Base-by-base conservation (phyloP, 2,797 vertebrate genomes). In the Tenualosa ilisha region DNA sequence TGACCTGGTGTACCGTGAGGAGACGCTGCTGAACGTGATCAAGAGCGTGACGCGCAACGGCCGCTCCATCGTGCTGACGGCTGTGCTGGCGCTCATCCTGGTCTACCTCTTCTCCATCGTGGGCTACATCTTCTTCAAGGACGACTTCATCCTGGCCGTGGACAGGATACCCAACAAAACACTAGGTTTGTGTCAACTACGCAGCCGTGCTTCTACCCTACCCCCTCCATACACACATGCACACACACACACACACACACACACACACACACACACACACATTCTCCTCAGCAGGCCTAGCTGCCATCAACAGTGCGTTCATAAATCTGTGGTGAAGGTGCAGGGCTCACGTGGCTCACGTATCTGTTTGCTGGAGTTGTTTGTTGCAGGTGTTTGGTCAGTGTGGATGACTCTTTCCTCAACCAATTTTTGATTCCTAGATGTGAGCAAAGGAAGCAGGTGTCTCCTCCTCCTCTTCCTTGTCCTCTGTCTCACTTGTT, bases 91-190 rank as follows among this genome's bases (percentile, higher is more conserved):
- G 0, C 96, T 99, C 79, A 99, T 99, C 94, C 95, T 99, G 17
- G 98, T 99, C 93, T 99, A 99, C 94, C 97, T 99, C 87, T 99
- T 99, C 95, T 99, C 98, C 81, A 99, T 99, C 8, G 98, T 99
- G 89, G 98, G 98, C 22, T 99, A 98, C 89, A 97, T 99, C 84
- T 98, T 99, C 95, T 99, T 99, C 95, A 98, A 98, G 90, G 97
- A 99, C 7, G 98, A 99, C 90, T 99, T 99, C 82, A 97, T 99
- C 93, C 93, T 99, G 92, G 96, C 96, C 13, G 98, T 99, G 2
- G 98, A 99, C 92, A 96, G 96, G 92, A 96, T 99, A 88, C 97
- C 98, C 1, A 98, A 99, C 49, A 97, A 97, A 91, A 98, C 98
- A 0, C 89, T 98, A 7, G 86, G 97, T 96, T 89, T 3, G 86